A percentile compares a stretch with the other conserved stretches of the same genome.
Evolutionary conservation across 1,140 invertebrate genomes (phyloP).

Genomic region (Drosophila hydei): DNA sequence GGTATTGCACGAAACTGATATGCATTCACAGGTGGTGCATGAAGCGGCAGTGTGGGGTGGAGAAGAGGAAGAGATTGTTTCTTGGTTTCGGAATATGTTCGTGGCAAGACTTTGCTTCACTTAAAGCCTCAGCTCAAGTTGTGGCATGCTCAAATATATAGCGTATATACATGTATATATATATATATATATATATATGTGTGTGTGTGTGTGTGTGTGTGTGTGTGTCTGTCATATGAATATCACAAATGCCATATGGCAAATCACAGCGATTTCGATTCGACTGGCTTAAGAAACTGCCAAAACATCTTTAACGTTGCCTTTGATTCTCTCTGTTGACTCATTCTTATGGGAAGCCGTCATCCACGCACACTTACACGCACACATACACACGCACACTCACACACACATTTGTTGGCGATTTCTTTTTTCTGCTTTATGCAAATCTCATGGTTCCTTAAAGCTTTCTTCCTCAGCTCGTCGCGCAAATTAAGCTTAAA

Average conservation of each 20-base stretch:
- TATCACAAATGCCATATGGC: not conserved
- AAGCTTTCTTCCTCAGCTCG: conserved; percentile 41
- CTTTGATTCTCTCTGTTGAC: conserved; percentile 8
- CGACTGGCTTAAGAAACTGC: conserved; percentile 5
- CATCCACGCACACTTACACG: conserved; percentile 3
- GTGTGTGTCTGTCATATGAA: not conserved
- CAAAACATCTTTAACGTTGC: conserved; percentile 10
- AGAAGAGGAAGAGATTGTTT: too few relatives aligned
- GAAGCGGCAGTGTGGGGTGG: too few relatives aligned
- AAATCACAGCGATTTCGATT: conserved; percentile 13
- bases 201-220: not conserved
- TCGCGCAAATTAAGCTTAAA: conserved; percentile 11
- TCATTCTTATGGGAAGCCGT: conserved; percentile 4
- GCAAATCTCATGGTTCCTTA: conserved; percentile 67
- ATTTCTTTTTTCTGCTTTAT: conserved; percentile 32
- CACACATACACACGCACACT: not conserved
- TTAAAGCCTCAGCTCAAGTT: not conserved
- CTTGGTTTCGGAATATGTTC: too few relatives aligned
- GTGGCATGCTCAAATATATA: not conserved
- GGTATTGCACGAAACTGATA: conserved; percentile 8
- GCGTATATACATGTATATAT: not conserved
- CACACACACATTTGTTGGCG: not conserved
- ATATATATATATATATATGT: not conserved
- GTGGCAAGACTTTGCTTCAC: not conserved
- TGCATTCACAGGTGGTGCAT: conserved; percentile 3